Base-by-base conservation (phyloP, 1,140 invertebrate species). In the Aphelenchoides fujianensis region DNA sequence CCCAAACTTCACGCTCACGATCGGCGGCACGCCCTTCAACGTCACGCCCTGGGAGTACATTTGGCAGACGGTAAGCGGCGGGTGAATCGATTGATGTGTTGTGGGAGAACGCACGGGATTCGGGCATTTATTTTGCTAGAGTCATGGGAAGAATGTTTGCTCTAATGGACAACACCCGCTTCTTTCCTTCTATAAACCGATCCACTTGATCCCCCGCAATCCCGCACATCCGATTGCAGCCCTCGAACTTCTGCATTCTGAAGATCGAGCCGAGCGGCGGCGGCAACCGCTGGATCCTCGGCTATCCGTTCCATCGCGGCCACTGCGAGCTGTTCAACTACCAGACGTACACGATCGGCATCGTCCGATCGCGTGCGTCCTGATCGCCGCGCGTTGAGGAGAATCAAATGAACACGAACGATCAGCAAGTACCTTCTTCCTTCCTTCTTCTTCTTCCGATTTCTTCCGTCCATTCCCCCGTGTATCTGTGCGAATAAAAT, bases 221-320 rank as follows among this genome's bases (percentile, higher is more conserved):
- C 12, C 34, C 27, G 37, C 31, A 36, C 37, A 23, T 37, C 23
- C 36, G 16, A 1, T 31, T 66, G 37, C 3, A 66, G 63, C 32
- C 63, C 12, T 32, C 63, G 1, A 31, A 66, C 27, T 66, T n/a
- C 34, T 66, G 63, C 3, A 66, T 66, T 35, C 63, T 66, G 1
- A 34, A 37, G 7, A 34, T 66, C n/a, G 63, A 19, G 16, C 32
- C 63, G 7, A 66, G 53, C 32, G 31, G 36, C 63, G 63, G 32
- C 31, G 31, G 32, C 37, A 66, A 66, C 31, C 63, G 36, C 2
- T 66, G 63, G 63, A 30, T 66, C 16, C 53, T 66, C 12, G 63
- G 63, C 0, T 66, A 66, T 66, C 63, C 63, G 2, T 66, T 66
- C 34, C 63, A 66, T 66, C 63, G 31, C n/a, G 28, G 63, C 16